Conservation (phyloP, 2,113 vertebrate species). For the Puffinus mauretanicus region DNA sequence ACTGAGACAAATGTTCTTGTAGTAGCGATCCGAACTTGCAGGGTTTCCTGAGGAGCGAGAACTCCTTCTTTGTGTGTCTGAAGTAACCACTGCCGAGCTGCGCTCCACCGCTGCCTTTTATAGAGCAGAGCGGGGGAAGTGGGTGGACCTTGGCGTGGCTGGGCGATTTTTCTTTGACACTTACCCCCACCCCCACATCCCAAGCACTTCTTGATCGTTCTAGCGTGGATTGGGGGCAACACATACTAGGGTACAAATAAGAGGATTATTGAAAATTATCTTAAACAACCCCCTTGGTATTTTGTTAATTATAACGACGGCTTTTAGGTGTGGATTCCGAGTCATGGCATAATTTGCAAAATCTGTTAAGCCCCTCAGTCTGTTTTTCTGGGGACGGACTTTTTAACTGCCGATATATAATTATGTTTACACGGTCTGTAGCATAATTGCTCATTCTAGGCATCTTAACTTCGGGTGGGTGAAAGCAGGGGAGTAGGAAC, state of each 20-base stretch:
- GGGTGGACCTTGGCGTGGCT: slow-evolving; percentile 52
- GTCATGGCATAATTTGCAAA: background rate
- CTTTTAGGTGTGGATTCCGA: background rate
- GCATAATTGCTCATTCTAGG: background rate
- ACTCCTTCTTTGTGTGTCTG: slow-evolving; percentile 74
- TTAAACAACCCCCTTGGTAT: background rate
- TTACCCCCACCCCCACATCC: slow-evolving; percentile 17
- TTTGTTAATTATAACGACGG: background rate
- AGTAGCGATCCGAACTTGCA: slow-evolving; percentile 68
- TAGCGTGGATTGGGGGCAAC: background rate
- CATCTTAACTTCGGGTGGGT: background rate
- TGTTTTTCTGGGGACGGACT: background rate
- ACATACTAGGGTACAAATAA: background rate
- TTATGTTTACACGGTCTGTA: background rate
- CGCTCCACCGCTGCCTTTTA: slow-evolving; percentile 76
- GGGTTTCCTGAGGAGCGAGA: slow-evolving; percentile 68
- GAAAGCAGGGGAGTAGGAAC: background rate
- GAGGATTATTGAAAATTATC: background rate
- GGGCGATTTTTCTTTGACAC: slow-evolving; percentile 6
- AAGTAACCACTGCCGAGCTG: slow-evolving; percentile 77
- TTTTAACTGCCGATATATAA: background rate
- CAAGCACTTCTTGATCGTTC: background rate
- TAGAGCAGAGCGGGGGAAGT: slow-evolving; percentile 74
- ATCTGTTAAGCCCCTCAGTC: background rate
- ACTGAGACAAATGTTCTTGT: slow-evolving; percentile 45